Conservation (phyloP, 1,140 invertebrate species). For the Holotrichia oblita region DNA sequence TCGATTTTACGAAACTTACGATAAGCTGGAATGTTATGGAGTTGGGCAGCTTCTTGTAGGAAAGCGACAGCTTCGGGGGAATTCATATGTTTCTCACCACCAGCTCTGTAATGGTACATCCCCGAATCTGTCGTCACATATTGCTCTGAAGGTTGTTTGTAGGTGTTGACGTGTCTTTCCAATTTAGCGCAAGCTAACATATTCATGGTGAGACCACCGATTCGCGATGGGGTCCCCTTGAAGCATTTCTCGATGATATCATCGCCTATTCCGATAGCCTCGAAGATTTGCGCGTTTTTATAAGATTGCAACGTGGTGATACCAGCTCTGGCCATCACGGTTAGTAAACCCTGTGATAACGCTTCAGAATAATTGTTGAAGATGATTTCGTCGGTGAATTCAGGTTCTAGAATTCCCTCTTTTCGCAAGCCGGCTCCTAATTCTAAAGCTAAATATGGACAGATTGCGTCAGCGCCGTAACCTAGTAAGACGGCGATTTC, state of each 20-base stretch:
- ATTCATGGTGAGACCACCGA: constrained; percentile 94
- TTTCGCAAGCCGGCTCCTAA: constrained; percentile 81
- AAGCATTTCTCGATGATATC: constrained; percentile 97
- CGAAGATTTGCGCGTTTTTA: constrained; percentile 99
- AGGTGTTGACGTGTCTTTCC: constrained; percentile 88
- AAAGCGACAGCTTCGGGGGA: constrained; percentile 63
- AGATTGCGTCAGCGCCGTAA: constrained; percentile 97
- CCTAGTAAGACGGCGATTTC: constrained; percentile 96
- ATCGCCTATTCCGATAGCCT: constrained; percentile 92
- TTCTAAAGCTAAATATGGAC: constrained; percentile 97
- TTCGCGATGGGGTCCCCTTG: constrained; percentile 91
- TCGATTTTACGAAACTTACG: constrained; percentile 88
- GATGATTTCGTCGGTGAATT: constrained; percentile 82
- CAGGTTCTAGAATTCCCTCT: constrained; percentile 80
- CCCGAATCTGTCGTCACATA: constrained; percentile 89
- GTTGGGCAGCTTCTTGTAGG: constrained; percentile 65
- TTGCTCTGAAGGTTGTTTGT: constrained; percentile 49
- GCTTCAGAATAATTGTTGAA: constrained; percentile 74
- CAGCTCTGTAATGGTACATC: constrained; percentile 94
- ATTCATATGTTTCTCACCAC: constrained; percentile 98
- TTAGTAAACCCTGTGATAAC: constrained; percentile 58
- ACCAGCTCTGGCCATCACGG: constrained; percentile 99
- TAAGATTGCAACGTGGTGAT: constrained; percentile 99
- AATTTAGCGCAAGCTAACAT: constrained; percentile 88
- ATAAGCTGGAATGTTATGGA: constrained; percentile 84